Percentiles rank a stretch among this genome's conserved stretches.
Evolutionary conservation across 2,113 vertebrate species (phyloP).

Genomic region (Bos taurus): ARS-UCD2.0 NC_037334.1:50497501-50498000

Average conservation of each 20-base stretch:
- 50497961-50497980: conserved; percentile 7
- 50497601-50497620: neutral
- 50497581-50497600: neutral
- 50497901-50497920: neutral
- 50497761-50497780: neutral
- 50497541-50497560: neutral
- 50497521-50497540: neutral
- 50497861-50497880: neutral
- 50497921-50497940: neutral
- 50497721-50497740: neutral
- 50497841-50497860: conserved; percentile 25
- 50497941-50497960: neutral
- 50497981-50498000: neutral
- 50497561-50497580: neutral
- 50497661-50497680: neutral
- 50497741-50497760: neutral
- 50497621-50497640: neutral
- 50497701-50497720: neutral
- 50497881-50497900: neutral
- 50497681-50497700: neutral
- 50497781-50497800: conserved; percentile 27
- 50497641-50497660: neutral
- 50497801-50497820: neutral
- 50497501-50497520: neutral
- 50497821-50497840: neutral